Evolutionary conservation across 2,797 vertebrate genomes (phyloP).

Genomic region (Sebastes melanostomus): DNA sequence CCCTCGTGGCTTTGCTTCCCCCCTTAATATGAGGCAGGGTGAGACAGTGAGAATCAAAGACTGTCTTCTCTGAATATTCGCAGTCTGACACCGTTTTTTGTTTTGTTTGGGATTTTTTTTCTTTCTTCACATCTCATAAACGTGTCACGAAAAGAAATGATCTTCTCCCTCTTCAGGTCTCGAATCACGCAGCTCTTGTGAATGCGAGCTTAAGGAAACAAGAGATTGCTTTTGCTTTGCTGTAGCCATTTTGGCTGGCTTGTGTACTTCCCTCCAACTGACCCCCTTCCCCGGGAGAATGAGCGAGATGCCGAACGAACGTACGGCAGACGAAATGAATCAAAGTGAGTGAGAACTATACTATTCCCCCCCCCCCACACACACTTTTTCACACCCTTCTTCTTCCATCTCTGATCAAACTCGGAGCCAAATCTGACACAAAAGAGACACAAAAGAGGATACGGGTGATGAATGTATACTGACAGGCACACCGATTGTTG

Average conservation of each 20-base stretch:
- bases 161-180: slow-evolving; percentile 10
- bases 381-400: background rate
- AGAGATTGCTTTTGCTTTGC: slow-evolving; percentile 22
- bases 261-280: slow-evolving; percentile 30
- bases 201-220: slow-evolving; percentile 33
- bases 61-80: slow-evolving; percentile 29
- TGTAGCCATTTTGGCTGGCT: slow-evolving; percentile 19
- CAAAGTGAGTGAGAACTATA: slow-evolving; percentile 16
- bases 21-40: slow-evolving; percentile 17
- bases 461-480: background rate
- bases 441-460: slow-evolving; percentile 26
- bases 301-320: background rate
- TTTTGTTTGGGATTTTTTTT: slow-evolving; percentile 8
- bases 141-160: slow-evolving; percentile 36
- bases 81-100: slow-evolving; percentile 29
- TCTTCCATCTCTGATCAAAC: slow-evolving; percentile 31
- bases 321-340: slow-evolving; percentile 10
- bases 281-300: slow-evolving; percentile 27
- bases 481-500: slow-evolving; percentile 19
- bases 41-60: slow-evolving; percentile 34
- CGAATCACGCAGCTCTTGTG: slow-evolving; percentile 7
- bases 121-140: slow-evolving; percentile 21
- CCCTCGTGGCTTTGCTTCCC: slow-evolving; percentile 45
- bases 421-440: slow-evolving; percentile 19
- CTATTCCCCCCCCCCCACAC: background rate